Conservation (phyloP, 1,140 invertebrate genomes). For the Drosophila carrolli region DNA sequence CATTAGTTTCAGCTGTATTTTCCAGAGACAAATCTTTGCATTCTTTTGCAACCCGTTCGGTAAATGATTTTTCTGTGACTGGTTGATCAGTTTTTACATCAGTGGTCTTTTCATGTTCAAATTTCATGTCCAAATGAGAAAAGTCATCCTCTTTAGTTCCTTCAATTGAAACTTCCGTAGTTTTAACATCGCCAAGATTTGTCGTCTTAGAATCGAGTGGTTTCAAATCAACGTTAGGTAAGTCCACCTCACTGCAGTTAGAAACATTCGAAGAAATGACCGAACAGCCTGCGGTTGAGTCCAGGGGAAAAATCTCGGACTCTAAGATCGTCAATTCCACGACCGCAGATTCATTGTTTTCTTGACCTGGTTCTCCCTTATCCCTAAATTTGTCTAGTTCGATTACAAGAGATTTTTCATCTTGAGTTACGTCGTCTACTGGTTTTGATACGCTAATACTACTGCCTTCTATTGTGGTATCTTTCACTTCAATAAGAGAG, state of each 20-base stretch:
- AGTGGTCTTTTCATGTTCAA: not conserved
- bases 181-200: not conserved
- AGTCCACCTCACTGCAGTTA: not conserved
- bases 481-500: conserved; percentile 29
- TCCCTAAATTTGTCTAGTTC: conserved; percentile 10
- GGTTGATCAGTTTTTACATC: not conserved
- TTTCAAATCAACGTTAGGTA: not conserved
- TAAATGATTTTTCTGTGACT: not conserved
- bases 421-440: not conserved
- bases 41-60: not conserved
- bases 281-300: conserved; percentile 4
- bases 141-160: not conserved
- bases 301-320: not conserved
- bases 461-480: conserved; percentile 5
- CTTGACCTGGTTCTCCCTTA: not conserved
- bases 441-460: not conserved
- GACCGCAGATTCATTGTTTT: not conserved
- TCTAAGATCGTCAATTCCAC: conserved; percentile 2
- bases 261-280: not conserved
- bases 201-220: not conserved
- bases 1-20: not conserved
- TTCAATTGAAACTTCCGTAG: no score
- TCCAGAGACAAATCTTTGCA: not conserved
- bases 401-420: conserved; percentile 1
- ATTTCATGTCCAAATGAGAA: not conserved